Percentiles rank a stretch among this genome's conserved stretches.
phyloP scores from a whole-genome alignment of 2,113 vertebrate species.

The Hassar affinis region DNA sequence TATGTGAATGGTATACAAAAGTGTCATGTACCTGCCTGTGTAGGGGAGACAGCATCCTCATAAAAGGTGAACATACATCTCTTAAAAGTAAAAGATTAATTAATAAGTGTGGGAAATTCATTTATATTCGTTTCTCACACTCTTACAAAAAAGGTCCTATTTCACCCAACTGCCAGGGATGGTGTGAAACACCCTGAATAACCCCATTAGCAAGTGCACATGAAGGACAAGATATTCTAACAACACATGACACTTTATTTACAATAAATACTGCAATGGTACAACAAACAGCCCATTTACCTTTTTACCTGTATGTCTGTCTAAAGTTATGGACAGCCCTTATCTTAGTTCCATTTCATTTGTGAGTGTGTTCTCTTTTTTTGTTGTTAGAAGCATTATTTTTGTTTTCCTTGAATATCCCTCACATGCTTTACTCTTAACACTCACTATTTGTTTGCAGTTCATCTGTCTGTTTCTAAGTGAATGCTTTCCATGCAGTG shows the following conservation, averaged over 20 bases:
- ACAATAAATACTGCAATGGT: background rate
- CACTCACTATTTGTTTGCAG: background rate
- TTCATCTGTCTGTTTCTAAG: background rate
- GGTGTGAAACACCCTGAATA: background rate
- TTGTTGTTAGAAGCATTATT: background rate
- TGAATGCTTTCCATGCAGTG: background rate
- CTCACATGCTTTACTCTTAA: background rate
- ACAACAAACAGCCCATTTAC: background rate
- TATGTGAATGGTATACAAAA: background rate
- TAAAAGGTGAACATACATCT: background rate
- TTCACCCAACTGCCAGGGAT: background rate
- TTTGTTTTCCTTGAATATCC: background rate
- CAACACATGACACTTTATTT: background rate
- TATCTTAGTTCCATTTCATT: background rate
- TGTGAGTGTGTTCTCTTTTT: background rate
- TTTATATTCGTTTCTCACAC: background rate
- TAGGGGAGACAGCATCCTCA: background rate
- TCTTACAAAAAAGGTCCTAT: background rate
- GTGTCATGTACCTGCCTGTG: background rate
- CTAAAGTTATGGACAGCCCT: background rate
- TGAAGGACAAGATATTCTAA: background rate
- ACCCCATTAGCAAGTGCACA: background rate
- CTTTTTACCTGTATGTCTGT: background rate
- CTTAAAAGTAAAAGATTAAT: background rate
- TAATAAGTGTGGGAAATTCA: background rate